These are phyloP conservation scores for Acrossocheilus wenchowensis DNA, from an alignment of 2,797 vertebrate species.

Conservation along the genomic window DNA sequence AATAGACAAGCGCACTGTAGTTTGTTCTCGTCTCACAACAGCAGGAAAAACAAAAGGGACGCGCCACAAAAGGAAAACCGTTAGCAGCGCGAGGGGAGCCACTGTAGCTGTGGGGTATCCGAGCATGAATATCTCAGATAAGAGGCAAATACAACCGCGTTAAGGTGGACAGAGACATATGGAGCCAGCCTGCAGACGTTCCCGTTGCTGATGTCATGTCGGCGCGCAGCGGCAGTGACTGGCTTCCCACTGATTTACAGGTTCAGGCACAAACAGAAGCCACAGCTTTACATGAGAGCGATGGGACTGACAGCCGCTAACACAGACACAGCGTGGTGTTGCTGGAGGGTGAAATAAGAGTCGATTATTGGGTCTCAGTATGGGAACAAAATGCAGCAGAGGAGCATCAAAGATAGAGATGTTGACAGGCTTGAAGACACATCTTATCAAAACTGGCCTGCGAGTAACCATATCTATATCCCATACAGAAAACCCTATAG, in stretches of 20 bases:
- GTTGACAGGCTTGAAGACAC: constrained; percentile 21
- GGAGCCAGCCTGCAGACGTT: constrained; percentile 1
- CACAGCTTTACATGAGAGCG: constrained; percentile 7
- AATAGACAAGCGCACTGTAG: background rate
- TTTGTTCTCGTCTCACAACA: constrained; percentile 1
- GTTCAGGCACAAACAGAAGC: constrained; percentile 40
- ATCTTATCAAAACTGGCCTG: constrained; percentile 19
- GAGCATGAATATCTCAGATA: constrained; percentile 22
- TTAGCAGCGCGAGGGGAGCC: background rate
- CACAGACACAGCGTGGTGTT: constrained; percentile 42
- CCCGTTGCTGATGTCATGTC: constrained; percentile 9
- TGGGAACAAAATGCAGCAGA: constrained; percentile 23
- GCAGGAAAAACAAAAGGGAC: background rate
- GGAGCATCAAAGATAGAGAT: constrained; percentile 33
- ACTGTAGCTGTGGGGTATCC: constrained; percentile 15
- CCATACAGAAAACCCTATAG: background rate
- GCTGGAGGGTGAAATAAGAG: constrained; percentile 37
- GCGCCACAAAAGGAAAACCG: constrained; percentile 7
- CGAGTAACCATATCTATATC: constrained; percentile 33
- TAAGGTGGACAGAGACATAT: constrained; percentile 22
- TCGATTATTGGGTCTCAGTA: background rate
- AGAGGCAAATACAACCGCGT: background rate
- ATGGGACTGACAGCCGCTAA: constrained; percentile 30
- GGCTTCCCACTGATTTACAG: constrained; percentile 31
- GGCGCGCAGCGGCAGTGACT: background rate